phyloP scores from a whole-genome alignment of 2,888 invertebrate genomes.

The Dilophus febrilis region DNA sequence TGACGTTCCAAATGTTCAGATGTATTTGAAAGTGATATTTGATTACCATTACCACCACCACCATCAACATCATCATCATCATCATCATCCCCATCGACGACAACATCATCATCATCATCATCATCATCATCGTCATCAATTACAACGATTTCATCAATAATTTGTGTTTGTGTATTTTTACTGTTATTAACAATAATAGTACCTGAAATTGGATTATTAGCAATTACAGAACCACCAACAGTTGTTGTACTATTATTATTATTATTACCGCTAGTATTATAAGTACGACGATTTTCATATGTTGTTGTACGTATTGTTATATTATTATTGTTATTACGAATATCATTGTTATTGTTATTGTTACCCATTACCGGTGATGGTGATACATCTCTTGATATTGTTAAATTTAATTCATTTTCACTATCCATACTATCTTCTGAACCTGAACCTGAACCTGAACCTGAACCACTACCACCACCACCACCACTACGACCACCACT shows the following conservation, averaged over 20 bases:
- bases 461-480: constrained; percentile 26
- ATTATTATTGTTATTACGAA: no score
- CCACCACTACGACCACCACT: constrained; percentile 30
- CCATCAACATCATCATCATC: no score
- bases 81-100: no score
- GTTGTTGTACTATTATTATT: background rate
- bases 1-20: no score
- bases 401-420: constrained; percentile 21
- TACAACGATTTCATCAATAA: no score
- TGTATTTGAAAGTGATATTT: no score
- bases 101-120: background rate
- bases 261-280: background rate
- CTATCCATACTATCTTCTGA: constrained; percentile 31
- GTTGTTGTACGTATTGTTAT: background rate
- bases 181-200: no score
- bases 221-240: background rate
- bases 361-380: constrained; percentile 11
- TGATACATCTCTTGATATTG: constrained; percentile 17
- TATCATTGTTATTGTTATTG: no score
- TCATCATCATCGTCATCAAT: background rate
- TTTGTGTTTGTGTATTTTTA: no score
- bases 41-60: no score
- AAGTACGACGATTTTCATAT: background rate
- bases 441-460: constrained; percentile 13
- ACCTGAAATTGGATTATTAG: background rate